These are phyloP conservation scores for Andrena chrysosceles DNA, from an alignment of 2,888 invertebrate species.

Conservation along the genomic window DNA sequence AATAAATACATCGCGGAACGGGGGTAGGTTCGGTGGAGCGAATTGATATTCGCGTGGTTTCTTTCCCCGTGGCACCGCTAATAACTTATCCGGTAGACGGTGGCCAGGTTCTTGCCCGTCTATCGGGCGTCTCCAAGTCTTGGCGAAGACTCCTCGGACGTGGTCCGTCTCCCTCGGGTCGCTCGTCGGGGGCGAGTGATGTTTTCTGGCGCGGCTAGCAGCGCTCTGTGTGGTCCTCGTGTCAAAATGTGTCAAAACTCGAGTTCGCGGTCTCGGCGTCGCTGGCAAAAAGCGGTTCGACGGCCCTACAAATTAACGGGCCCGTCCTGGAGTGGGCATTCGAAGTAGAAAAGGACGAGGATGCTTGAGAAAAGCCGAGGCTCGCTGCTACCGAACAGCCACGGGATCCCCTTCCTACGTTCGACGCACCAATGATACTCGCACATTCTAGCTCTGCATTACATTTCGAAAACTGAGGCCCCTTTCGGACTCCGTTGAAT, in stretches of 20 bases:
- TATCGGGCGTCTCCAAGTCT: conserved; percentile 70
- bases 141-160: conserved; percentile 21
- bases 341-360: conserved; percentile 17
- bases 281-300: conserved; percentile 77
- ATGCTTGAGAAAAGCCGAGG: conserved; percentile 28
- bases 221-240: conserved; percentile 83
- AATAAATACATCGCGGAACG: conserved; percentile 72
- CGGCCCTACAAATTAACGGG: conserved; percentile 80
- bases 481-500: too few species aligned
- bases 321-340: conserved; percentile 42
- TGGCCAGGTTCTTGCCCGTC: conserved; percentile 80
- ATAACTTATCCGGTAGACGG: conserved; percentile 81
- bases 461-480: too few species aligned
- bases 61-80: conserved; percentile 74
- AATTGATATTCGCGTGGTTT: conserved; percentile 79
- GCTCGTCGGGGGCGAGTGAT: conserved; percentile 60
- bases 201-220: conserved; percentile 78
- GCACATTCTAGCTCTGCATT: too few species aligned
- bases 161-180: conserved; percentile 35
- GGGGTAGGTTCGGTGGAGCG: conserved; percentile 45
- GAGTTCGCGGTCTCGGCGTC: conserved; percentile 76
- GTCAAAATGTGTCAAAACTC: conserved; percentile 85
- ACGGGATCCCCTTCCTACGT: background rate
- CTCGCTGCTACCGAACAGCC: background rate
- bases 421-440: background rate